Conservation (phyloP, 2,888 invertebrate species). For the Strigamia maritima region DNA sequence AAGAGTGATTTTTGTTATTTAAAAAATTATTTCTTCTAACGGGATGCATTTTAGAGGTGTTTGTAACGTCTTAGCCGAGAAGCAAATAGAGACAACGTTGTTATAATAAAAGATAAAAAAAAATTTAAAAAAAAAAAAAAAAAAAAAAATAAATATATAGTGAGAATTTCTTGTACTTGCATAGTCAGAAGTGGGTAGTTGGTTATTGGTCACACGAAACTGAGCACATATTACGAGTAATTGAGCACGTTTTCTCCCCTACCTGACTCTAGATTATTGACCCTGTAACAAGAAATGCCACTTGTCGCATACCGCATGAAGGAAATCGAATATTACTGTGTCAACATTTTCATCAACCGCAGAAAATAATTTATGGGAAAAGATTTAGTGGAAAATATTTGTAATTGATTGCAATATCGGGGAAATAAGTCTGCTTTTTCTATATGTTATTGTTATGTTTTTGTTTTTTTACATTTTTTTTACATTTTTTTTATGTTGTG, state of each 20-base stretch:
- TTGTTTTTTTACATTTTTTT: too few species aligned
- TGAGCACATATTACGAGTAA: slow-evolving; percentile 16
- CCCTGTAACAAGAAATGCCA: neutral
- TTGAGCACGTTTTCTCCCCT: slow-evolving; percentile 24
- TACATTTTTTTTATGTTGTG: neutral
- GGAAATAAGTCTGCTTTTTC: too few species aligned
- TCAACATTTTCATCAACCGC: neutral
- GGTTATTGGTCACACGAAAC: neutral
- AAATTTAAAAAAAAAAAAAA: neutral
- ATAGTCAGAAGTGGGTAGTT: neutral
- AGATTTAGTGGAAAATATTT: neutral
- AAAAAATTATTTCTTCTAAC: too few species aligned
- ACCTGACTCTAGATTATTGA: slow-evolving; percentile 24
- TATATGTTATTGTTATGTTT: neutral
- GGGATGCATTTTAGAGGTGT: too few species aligned
- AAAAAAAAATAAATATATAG: too few species aligned
- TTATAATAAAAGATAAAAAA: neutral
- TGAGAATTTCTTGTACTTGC: neutral
- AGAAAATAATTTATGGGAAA: neutral
- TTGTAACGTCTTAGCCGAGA: too few species aligned
- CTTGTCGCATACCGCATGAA: neutral
- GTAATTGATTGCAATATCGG: neutral
- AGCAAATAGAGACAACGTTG: too few species aligned
- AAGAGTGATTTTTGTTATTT: neutral
- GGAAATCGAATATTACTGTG: slow-evolving; percentile 1